A percentile compares a stretch with the other conserved stretches of the same genome.
These are phyloP conservation scores for Pristionchus mayeri DNA, from an alignment of 2,888 invertebrate species.

Conservation along the genomic window DNA sequence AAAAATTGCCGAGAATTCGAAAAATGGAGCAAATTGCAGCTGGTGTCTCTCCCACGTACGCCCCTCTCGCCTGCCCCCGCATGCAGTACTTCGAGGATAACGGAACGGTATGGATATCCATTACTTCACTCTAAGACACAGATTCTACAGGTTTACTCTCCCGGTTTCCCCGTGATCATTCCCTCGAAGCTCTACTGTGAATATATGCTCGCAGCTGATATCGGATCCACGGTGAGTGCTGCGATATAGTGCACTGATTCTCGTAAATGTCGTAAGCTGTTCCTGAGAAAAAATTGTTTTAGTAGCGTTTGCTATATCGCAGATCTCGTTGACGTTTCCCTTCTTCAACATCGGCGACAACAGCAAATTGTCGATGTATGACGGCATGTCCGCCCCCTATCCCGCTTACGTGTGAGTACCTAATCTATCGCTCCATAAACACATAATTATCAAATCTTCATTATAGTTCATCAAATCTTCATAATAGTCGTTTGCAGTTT, in stretches of 20 bases:
- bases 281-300: background rate
- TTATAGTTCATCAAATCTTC: background rate
- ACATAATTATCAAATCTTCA: background rate
- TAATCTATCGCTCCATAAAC: background rate
- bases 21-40: background rate
- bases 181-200: conserved; percentile 11
- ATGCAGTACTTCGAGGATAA: conserved; percentile 44
- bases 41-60: conserved; percentile 7
- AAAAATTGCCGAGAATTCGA: background rate
- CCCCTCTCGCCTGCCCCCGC: conserved; percentile 2
- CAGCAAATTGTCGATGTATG: conserved; percentile 26
- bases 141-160: conserved; percentile 17
- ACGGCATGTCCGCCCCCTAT: conserved; percentile 17
- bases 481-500: background rate
- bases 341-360: background rate
- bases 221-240: conserved; percentile 6
- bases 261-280: too few relatives aligned
- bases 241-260: background rate
- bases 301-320: background rate
- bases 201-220: background rate
- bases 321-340: conserved; percentile 42
- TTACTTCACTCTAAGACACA: background rate
- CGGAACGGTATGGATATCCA: background rate
- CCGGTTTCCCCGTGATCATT: conserved; percentile 18
- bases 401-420: background rate